A percentile compares a stretch with the other conserved stretches of the same genome.
Evolutionary conservation across 2,888 invertebrate genomes (phyloP).

Genomic region (Oconnorella tubifera): DNA sequence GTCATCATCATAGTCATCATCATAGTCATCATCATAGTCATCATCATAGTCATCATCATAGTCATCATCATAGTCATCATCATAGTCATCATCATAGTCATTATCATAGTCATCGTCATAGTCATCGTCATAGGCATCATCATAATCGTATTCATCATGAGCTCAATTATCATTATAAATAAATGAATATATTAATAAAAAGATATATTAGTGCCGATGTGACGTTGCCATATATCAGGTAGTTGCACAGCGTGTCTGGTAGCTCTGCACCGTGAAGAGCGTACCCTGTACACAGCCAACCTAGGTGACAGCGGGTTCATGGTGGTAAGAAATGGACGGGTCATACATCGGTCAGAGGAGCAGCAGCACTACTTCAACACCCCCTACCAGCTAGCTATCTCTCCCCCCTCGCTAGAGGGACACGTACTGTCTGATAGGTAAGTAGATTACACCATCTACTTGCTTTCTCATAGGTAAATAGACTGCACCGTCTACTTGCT

Average conservation of each 20-base stretch:
- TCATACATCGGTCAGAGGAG: constrained; percentile 89
- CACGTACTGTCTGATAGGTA: constrained; percentile 85
- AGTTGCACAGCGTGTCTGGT: constrained; percentile 98
- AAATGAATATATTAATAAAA: no score
- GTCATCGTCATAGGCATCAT: not conserved
- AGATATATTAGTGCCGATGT: no score
- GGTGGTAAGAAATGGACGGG: constrained; percentile 37
- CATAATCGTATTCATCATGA: not conserved
- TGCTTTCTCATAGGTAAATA: no score
- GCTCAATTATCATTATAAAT: not conserved
- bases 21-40: no score
- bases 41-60: no score
- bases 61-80: no score
- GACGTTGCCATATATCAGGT: constrained; percentile 64
- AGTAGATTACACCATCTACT: no score
- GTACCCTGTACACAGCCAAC: constrained; percentile 89
- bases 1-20: no score
- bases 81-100: no score
- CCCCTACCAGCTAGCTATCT: constrained; percentile 91
- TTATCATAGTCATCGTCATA: no score
- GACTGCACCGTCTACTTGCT: no score
- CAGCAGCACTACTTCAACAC: constrained; percentile 99
- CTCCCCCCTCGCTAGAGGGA: constrained; percentile 77
- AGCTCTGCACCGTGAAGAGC: constrained; percentile 82
- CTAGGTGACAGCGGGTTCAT: constrained; percentile 88